Evolutionary conservation across 2,888 invertebrate genomes (phyloP), one percentile per base, ranked within the genome.

Genomic region (Microdon myrmicae): DNA sequence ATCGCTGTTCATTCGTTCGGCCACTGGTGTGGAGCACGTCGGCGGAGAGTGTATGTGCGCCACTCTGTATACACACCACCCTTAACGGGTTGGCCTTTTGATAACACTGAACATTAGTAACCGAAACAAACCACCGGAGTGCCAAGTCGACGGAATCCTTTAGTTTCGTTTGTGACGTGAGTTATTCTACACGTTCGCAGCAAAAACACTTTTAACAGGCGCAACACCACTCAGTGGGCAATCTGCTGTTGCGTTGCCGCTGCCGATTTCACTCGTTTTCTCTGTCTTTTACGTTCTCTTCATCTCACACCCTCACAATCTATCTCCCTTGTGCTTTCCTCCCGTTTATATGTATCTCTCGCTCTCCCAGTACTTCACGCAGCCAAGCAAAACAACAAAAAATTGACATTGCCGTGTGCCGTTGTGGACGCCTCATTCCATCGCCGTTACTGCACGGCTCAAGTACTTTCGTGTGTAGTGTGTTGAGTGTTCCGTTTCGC

Each of bases 101-200:
- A n/a, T n/a, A 29, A 34, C 45, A 26, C 16, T 44, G 9, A 44
- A 35, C 34, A 56, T 23, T 12, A 37, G 35, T 41, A 32, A 37
- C 32, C 66, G 59, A 59, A 66, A 43, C 51, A 51, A 66, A 47
- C 67, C 51, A 56, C 60, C 47, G 49, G 22, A 26, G 29, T 13
- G n/a, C n/a, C n/a, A 45, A 39, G 48, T 37, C 49, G 43, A 51
- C 31, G 64, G 54, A 43, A 51, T 54, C 58, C 72, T 77, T 78
- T 78, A 77, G 79, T 79, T 79, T 77, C 77, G 75, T 77, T 79
- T 79, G 78, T 77, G 78, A 79, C 79, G 77, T 78, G 79, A 77
- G 77, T 78, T 77, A 79, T 77, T 79, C 77, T 77, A 77, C 77
- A 78, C 78, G 79, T 78, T 75, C 73, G 58, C 58, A 64, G 58